A percentile compares a stretch with the other conserved stretches of the same genome.
These are phyloP conservation scores for Beris morrisii DNA, from an alignment of 2,888 invertebrate species.

Conservation along the genomic window DNA sequence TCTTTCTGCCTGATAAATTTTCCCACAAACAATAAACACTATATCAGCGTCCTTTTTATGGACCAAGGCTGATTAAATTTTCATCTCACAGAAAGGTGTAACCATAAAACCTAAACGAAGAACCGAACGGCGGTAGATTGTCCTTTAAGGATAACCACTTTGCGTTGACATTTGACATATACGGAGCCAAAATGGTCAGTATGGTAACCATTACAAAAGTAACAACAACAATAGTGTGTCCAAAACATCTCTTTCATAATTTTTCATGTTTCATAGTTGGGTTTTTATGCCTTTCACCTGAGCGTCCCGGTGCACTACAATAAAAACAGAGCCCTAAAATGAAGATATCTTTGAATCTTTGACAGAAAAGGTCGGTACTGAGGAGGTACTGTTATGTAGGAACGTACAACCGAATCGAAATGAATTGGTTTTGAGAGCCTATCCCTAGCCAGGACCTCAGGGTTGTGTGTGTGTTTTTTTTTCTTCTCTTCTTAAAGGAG, in stretches of 20 bases:
- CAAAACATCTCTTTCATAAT: conserved; percentile 28
- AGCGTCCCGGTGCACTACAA: conserved; percentile 16
- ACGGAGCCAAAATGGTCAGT: conserved; percentile 29
- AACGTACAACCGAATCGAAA: conserved; percentile 26
- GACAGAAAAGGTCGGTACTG: conserved; percentile 22
- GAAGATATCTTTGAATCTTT: conserved; percentile 29
- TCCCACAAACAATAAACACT: conserved; percentile 33
- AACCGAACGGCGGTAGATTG: conserved; percentile 34
- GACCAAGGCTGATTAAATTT: conserved; percentile 34
- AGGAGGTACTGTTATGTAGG: conserved; percentile 16
- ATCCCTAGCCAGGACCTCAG: conserved; percentile 34
- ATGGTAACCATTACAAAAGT: conserved; percentile 30
- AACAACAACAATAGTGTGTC: conserved; percentile 31
- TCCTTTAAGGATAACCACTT: conserved; percentile 36
- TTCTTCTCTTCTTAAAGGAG: conserved; percentile 18
- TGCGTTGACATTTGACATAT: conserved; percentile 39
- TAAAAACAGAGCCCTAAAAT: neutral
- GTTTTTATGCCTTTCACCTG: conserved; percentile 28
- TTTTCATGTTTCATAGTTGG: conserved; percentile 25
- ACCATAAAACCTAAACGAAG: conserved; percentile 34
- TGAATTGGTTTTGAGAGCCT: conserved; percentile 30
- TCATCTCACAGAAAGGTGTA: conserved; percentile 35
- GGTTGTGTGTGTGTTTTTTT: neutral
- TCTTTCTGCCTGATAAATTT: conserved; percentile 2
- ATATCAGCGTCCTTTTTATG: too few relatives aligned